A percentile compares a stretch with the other conserved stretches of the same genome.
phyloP scores from a whole-genome alignment of 1,140 invertebrate genomes.

The Lerema accius region DNA sequence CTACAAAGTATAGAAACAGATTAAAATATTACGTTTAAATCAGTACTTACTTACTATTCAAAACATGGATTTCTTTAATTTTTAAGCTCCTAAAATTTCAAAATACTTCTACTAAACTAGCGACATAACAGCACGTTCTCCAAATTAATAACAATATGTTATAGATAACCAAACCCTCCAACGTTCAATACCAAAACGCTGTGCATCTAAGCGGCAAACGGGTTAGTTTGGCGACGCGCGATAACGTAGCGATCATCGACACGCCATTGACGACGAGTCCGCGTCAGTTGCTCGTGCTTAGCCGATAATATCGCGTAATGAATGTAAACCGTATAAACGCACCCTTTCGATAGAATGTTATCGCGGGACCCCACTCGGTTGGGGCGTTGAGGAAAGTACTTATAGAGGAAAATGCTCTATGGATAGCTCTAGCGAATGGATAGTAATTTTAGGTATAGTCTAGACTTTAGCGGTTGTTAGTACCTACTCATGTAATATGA shows the following conservation, averaged over 20 bases:
- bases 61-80: no score
- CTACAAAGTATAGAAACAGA: no score
- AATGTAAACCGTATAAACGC: constrained; percentile 53
- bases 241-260: constrained; percentile 45
- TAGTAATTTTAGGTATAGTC: constrained; percentile 17
- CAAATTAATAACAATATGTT: no score
- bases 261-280: constrained; percentile 68
- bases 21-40: no score
- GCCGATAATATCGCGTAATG: constrained; percentile 72
- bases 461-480: no score
- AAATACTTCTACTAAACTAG: no score
- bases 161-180: no score
- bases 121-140: no score
- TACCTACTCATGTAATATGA: no score
- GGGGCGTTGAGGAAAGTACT: constrained; percentile 28
- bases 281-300: constrained; percentile 48
- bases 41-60: no score
- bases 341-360: constrained; percentile 61
- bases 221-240: constrained; percentile 33
- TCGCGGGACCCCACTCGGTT: constrained; percentile 58
- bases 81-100: no score
- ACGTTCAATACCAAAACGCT: not conserved
- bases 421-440: constrained; percentile 17
- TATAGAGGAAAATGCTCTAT: constrained; percentile 19
- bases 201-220: constrained; percentile 20